phyloP scores from a whole-genome alignment of 2,888 invertebrate species.

The Melanargia galathea region DNA sequence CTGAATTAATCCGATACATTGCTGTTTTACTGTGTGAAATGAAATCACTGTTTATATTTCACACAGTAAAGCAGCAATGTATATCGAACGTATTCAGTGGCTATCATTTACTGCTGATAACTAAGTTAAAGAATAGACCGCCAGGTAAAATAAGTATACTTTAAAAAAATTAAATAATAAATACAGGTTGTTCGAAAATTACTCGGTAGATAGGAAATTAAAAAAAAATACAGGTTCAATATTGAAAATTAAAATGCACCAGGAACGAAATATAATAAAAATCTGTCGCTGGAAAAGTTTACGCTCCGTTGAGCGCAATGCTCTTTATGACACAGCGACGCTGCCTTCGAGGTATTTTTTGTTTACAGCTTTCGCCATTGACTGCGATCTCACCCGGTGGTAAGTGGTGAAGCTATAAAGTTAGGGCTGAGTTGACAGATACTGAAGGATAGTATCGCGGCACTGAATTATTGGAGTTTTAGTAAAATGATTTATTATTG shows the following conservation, averaged over 20 bases:
- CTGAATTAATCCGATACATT: no score
- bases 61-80: no score
- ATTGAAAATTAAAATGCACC: constrained; percentile 20
- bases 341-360: constrained; percentile 4
- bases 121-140: no score
- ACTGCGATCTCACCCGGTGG: constrained; percentile 1
- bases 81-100: no score
- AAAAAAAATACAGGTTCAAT: not conserved
- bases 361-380: constrained; percentile 5
- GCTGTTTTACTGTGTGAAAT: no score
- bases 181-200: not conserved
- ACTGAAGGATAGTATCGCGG: no score
- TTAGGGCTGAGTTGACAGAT: not conserved
- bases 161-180: not conserved
- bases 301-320: constrained; percentile 12
- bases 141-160: no score
- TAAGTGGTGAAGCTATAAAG: not conserved
- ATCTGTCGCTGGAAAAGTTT: constrained; percentile 11
- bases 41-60: no score
- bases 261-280: constrained; percentile 10
- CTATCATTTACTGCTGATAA: no score
- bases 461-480: not conserved
- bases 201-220: not conserved
- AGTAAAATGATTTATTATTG: not conserved
- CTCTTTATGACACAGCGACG: constrained; percentile 11